These are phyloP conservation scores for Lamprotornis superbus DNA, from an alignment of 2,113 vertebrate genomes.

Conservation along the genomic window DNA sequence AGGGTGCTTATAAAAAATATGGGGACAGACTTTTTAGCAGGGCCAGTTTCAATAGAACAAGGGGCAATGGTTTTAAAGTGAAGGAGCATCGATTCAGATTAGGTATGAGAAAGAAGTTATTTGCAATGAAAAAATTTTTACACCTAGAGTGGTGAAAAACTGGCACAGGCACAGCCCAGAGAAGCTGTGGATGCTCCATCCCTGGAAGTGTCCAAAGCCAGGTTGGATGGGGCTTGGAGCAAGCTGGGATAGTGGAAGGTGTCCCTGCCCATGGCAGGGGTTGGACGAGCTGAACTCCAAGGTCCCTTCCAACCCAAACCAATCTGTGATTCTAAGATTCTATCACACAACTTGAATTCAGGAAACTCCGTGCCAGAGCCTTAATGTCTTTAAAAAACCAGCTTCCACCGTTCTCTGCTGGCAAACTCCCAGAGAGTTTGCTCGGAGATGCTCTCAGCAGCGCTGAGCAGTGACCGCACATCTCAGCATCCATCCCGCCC, in stretches of 20 bases:
- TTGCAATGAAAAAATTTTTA: neutral
- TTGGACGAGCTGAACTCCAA: neutral
- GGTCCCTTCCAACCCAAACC: neutral
- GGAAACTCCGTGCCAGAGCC: neutral
- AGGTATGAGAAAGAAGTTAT: neutral
- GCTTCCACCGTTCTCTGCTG: accelerated
- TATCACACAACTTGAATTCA: accelerated
- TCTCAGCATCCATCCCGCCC: accelerated
- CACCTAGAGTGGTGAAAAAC: too few relatives aligned
- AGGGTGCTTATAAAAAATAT: neutral
- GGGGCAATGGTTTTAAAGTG: neutral
- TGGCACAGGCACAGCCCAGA: neutral
- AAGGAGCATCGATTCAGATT: accelerated
- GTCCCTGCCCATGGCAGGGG: neutral
- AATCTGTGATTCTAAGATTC: neutral
- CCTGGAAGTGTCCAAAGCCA: neutral
- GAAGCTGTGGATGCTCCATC: neutral
- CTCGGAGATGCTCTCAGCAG: neutral
- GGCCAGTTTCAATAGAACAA: neutral
- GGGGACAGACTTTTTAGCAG: neutral
- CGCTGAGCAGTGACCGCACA: accelerated
- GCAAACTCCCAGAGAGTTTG: neutral
- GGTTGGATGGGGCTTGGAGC: accelerated
- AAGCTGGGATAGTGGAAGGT: neutral
- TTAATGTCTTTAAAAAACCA: accelerated